Evolutionary conservation across 2,113 vertebrate genomes (phyloP), one percentile per base, ranked within the genome.

Genomic region (Narcine bancroftii): DNA sequence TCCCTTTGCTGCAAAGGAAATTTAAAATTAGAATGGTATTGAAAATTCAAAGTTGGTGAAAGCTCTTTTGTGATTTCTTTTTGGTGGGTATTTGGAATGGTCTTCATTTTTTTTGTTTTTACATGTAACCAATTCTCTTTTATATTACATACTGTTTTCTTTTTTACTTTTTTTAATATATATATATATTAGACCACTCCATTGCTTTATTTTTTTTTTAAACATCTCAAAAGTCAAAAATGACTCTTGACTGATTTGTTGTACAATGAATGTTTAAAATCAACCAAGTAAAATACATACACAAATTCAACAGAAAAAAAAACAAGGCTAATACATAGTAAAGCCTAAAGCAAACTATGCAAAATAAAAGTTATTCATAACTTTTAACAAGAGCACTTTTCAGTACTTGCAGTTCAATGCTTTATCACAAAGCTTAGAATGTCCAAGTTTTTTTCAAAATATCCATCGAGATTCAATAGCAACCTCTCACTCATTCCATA

Each of bases 281-380:
- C 96, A 91, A 91, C 89, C 96, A 97, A 97, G 97, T 98, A 98
- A 98, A 98, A 98, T 99, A 99, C 98, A 97, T 98, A 98, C 98
- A 99, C 96, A 96, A 96, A 96, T 97, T 95, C 96, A 96, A 97
- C 96, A 96, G 97, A 93, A 94, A 65, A 91, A n/a, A 89, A 89
- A 89, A 17, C 63, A 96, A 97, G 95, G 96, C 95, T 96, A 97
- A 96, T 97, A 97, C 96, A 97, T 96, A 97, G 96, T 96, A 98
- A 97, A 97, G 97, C 96, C 96, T 96, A 97, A 91, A 96, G 95
- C 96, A 96, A 96, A 97, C 95, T 96, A 97, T 97, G 95, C 96
- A 96, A 96, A 96, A 96, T 96, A 95, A 96, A 69, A 87, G 96
- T 95, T 96, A 95, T 93, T 92, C 96, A 96, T 92, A 92, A 92